Evolutionary conservation across 2,113 vertebrate species (phyloP), one percentile per base, ranked within the genome.

Genomic region (Leptobrachium ailaonicum): DNA sequence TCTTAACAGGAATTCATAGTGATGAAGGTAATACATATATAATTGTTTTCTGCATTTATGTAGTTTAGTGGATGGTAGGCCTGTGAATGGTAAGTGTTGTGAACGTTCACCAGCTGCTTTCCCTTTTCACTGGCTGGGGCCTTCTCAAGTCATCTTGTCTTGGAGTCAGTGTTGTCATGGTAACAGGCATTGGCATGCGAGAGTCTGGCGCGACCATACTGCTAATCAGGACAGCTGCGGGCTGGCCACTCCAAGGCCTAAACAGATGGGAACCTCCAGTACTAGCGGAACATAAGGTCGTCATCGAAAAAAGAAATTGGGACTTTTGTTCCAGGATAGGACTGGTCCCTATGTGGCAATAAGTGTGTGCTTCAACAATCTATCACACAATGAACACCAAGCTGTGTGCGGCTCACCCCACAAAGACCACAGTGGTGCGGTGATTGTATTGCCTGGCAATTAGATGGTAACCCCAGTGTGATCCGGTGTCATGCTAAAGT

Each of bases 121-220:
- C 71, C 71, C 66, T 74, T 69, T 71, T 60, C 72, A 62, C 79
- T 75, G 20, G 54, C 63, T 86, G 83, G 80, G 75, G 82, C 77
- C 87, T 84, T 66, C 71, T 0, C 0, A 41, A 0, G 85, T 89
- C 88, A 87, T 88, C 86, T 88, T 86, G 84, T 88, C 85, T 83
- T 82, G 87, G 83, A 81, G 83, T 83, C 68, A 7, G 79, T 82
- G 85, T 90, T 87, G 82, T 87, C 85, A 86, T 87, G 85, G 86
- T 83, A 86, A 86, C 80, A 82, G 83, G 76, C 73, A 70, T 63
- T 84, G 76, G 80, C 78, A 84, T 81, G 45, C 83, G 66, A 13
- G 67, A 73, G 84, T 75, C 86, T 76, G 75, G 85, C 85, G 84
- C 82, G 85, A 83, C 86, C 71, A 2, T 0, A 54, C 79, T 86